Evolutionary conservation across 2,113 vertebrate genomes (phyloP).

Genomic region (Lagopus leucura): DNA sequence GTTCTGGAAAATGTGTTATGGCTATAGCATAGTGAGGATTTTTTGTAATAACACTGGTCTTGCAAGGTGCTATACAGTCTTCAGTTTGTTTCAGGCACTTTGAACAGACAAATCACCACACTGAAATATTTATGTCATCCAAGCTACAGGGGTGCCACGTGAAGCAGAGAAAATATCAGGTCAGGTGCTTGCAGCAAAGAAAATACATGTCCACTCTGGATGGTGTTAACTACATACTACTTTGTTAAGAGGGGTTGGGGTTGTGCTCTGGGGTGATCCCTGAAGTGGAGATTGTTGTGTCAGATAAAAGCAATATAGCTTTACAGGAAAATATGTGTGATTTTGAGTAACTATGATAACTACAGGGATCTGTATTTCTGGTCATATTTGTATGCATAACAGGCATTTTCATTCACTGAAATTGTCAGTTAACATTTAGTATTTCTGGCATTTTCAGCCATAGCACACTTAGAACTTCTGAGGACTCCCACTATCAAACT

Average conservation of each 20-base stretch:
- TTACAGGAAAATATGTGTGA: not conserved
- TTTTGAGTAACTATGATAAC: not conserved
- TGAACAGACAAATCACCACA: not conserved
- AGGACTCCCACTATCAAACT: not conserved
- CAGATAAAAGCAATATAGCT: not conserved
- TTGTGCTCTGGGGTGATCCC: not conserved
- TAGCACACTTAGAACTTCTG: accelerated
- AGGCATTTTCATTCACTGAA: not conserved
- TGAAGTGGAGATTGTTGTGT: not conserved
- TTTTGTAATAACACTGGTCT: not conserved
- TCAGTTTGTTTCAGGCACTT: not conserved
- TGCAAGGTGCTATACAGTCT: not conserved
- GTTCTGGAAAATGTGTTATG: not conserved
- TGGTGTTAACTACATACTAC: not conserved
- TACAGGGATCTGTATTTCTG: not conserved
- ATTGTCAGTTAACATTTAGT: not conserved
- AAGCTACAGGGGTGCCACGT: not conserved
- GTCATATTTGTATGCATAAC: not conserved
- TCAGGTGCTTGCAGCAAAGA: not conserved
- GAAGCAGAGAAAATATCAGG: not conserved
- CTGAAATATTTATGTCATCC: not conserved
- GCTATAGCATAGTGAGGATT: not conserved
- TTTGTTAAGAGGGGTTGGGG: not conserved
- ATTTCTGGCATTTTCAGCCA: not conserved
- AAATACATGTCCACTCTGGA: not conserved